These are phyloP conservation scores for Corydoras maculifer DNA, from an alignment of 2,113 vertebrate species.

Conservation along the genomic window DNA sequence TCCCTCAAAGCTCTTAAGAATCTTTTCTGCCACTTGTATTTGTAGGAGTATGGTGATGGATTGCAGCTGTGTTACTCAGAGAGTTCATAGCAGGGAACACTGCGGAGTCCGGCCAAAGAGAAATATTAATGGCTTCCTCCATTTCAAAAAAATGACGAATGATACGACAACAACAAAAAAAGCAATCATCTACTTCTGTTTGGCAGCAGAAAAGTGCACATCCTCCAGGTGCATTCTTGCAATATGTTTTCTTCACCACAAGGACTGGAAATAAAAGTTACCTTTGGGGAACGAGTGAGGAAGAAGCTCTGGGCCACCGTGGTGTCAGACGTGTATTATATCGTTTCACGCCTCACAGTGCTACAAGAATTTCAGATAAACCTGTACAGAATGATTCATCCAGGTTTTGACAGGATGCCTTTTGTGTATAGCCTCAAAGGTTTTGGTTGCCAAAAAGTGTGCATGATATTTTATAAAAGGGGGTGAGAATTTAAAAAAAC, in stretches of 20 bases:
- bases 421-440: background rate
- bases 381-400: background rate
- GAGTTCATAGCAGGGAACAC: background rate
- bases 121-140: background rate
- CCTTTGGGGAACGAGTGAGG: background rate
- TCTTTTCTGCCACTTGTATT: too few species aligned
- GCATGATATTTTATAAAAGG: background rate
- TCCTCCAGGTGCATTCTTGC: background rate
- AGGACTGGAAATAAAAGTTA: background rate
- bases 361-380: background rate
- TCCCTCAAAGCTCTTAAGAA: too few species aligned
- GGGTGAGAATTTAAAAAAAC: background rate
- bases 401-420: background rate
- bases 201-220: background rate
- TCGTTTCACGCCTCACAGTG: background rate
- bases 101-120: background rate
- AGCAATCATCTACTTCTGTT: background rate
- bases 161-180: background rate
- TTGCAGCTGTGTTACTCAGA: background rate
- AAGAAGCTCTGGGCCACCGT: background rate
- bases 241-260: background rate
- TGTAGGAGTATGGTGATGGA: background rate
- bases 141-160: slow-evolving; percentile 1
- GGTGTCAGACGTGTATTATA: background rate
- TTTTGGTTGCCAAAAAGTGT: background rate